Percentiles rank a stretch among this genome's conserved stretches.
Conservation (phyloP, 2,113 vertebrate species). For the Peromyscus polionotus region DNA sequence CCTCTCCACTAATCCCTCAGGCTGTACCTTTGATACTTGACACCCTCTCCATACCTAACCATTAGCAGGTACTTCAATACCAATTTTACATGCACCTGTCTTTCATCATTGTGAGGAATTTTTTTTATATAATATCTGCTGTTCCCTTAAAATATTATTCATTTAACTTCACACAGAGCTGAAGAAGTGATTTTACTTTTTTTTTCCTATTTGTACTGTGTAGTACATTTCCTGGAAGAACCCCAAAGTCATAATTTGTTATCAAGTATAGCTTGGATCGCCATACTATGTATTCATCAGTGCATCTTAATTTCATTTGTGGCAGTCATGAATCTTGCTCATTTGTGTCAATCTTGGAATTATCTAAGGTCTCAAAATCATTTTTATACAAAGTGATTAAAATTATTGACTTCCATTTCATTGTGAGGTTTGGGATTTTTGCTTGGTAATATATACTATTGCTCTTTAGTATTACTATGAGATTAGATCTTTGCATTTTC, state of each 20-base stretch:
- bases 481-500: not conserved
- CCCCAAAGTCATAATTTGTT: not conserved
- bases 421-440: not conserved
- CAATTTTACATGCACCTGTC: not conserved
- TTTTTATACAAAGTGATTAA: not conserved
- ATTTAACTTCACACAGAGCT: not conserved
- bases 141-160: slow-evolving; percentile 21
- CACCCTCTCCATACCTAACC: not conserved
- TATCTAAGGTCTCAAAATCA: slow-evolving; percentile 13
- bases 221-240: not conserved
- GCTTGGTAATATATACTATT: not conserved
- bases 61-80: not conserved
- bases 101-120: not conserved
- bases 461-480: not conserved
- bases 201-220: not conserved
- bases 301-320: not conserved
- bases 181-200: not conserved
- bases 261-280: not conserved
- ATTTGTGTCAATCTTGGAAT: not conserved
- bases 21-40: not conserved
- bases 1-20: not conserved
- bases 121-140: not conserved
- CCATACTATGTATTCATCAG: not conserved
- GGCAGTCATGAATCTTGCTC: not conserved
- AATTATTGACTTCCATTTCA: not conserved